A percentile compares a stretch with the other conserved stretches of the same genome.
These are phyloP conservation scores for Psittacula echo DNA, from an alignment of 2,797 vertebrate genomes.

Conservation along the genomic window DNA sequence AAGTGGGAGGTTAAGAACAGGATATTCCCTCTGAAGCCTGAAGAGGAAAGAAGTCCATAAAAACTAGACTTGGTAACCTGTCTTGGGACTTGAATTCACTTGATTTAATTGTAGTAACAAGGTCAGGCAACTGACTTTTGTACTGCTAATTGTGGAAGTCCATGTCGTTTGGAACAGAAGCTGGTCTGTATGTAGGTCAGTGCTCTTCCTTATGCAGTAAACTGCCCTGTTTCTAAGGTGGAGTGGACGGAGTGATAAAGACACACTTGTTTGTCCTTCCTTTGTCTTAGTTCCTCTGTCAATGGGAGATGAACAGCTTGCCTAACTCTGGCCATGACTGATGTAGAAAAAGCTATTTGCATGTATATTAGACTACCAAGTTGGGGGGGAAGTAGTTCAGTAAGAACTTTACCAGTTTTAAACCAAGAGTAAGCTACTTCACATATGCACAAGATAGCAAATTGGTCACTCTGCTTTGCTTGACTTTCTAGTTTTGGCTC, in stretches of 20 bases:
- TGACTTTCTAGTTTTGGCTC: constrained; percentile 1
- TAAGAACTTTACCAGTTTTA: neutral
- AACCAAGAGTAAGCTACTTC: neutral
- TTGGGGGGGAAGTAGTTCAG: neutral
- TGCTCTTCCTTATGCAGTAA: neutral
- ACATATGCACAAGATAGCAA: neutral
- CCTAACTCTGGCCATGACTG: neutral
- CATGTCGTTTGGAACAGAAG: neutral
- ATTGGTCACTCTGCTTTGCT: neutral
- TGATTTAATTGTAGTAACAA: neutral
- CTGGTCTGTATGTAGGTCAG: neutral
- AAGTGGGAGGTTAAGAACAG: neutral
- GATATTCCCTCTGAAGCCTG: neutral
- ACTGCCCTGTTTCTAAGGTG: neutral
- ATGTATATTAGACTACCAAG: neutral
- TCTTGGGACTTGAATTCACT: neutral
- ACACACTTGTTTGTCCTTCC: neutral
- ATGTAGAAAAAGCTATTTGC: neutral
- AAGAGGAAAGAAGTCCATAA: neutral
- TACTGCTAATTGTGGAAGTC: neutral
- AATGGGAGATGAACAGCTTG: neutral
- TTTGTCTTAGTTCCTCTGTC: neutral
- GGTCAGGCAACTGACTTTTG: neutral
- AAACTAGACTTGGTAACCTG: neutral
- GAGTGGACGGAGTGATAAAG: neutral